phyloP scores from a whole-genome alignment of 1,140 invertebrate genomes.

The Papilio glaucus region DNA sequence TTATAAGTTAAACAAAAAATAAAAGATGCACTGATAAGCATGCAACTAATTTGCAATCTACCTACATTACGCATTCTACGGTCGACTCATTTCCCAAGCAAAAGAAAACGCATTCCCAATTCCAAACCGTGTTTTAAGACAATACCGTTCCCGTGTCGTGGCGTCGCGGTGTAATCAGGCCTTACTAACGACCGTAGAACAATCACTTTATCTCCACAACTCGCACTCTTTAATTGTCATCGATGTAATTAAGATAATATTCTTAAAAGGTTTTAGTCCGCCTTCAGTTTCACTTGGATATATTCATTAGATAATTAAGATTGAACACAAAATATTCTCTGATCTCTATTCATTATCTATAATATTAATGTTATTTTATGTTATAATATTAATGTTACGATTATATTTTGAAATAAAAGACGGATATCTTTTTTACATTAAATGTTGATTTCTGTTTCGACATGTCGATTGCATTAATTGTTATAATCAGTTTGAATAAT shows the following conservation, averaged over 20 bases:
- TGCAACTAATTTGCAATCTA: conserved; percentile 42
- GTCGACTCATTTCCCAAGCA: conserved; percentile 69
- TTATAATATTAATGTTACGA: too few relatives aligned
- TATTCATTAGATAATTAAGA: not conserved
- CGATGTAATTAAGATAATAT: conserved; percentile 46
- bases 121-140: conserved; percentile 64
- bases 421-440: too few relatives aligned
- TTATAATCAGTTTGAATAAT: too few relatives aligned
- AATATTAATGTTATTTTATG: too few relatives aligned
- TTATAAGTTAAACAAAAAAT: not conserved
- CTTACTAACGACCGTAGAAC: conserved; percentile 46
- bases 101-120: conserved; percentile 71
- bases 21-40: not conserved
- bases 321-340: too few relatives aligned
- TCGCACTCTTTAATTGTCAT: conserved; percentile 42
- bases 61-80: conserved; percentile 34
- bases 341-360: too few relatives aligned
- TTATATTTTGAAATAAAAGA: too few relatives aligned
- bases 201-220: conserved; percentile 54
- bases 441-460: too few relatives aligned
- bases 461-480: too few relatives aligned
- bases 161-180: conserved; percentile 46
- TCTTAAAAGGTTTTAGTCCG: conserved; percentile 28
- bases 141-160: conserved; percentile 57
- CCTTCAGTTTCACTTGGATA: conserved; percentile 2